Conservation (phyloP, 2,113 vertebrate species). For the Herpailurus yagouaroundi region DNA sequence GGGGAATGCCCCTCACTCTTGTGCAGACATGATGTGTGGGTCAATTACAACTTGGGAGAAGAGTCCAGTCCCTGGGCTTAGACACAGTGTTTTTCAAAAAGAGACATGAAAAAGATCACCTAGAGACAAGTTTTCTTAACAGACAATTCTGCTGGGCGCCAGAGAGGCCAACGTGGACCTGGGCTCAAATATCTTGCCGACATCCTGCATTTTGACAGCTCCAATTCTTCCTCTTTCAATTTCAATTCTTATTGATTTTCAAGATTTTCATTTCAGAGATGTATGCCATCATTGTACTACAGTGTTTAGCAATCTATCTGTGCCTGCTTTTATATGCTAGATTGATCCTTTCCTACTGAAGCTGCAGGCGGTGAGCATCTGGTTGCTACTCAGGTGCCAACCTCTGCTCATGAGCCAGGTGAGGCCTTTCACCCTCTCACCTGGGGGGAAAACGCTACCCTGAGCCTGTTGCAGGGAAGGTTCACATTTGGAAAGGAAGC, state of each 20-base stretch:
- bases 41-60: slow-evolving; percentile 33
- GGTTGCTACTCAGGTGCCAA: slow-evolving; percentile 73
- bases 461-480: slow-evolving; percentile 64
- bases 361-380: slow-evolving; percentile 22
- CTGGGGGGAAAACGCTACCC: slow-evolving; percentile 61
- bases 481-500: slow-evolving; percentile 78
- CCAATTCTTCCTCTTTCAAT: slow-evolving; percentile 84
- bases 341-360: slow-evolving; percentile 78
- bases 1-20: background rate
- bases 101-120: slow-evolving; percentile 59
- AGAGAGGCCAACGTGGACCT: background rate
- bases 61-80: background rate
- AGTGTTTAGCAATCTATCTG: slow-evolving; percentile 84
- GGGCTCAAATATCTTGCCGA: background rate
- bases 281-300: slow-evolving; percentile 81
- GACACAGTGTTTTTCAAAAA: slow-evolving; percentile 42
- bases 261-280: slow-evolving; percentile 84
- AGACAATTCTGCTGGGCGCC: background rate
- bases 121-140: slow-evolving; percentile 65
- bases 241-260: slow-evolving; percentile 86
- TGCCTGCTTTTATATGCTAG: slow-evolving; percentile 78
- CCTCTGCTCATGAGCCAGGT: slow-evolving; percentile 55
- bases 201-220: slow-evolving; percentile 69
- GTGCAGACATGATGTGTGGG: background rate
- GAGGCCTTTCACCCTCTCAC: slow-evolving; percentile 59